Evolutionary conservation across 1,140 invertebrate species (phyloP), one percentile per base, ranked within the genome.

Genomic region (Zaprionus kolodkinae): DNA sequence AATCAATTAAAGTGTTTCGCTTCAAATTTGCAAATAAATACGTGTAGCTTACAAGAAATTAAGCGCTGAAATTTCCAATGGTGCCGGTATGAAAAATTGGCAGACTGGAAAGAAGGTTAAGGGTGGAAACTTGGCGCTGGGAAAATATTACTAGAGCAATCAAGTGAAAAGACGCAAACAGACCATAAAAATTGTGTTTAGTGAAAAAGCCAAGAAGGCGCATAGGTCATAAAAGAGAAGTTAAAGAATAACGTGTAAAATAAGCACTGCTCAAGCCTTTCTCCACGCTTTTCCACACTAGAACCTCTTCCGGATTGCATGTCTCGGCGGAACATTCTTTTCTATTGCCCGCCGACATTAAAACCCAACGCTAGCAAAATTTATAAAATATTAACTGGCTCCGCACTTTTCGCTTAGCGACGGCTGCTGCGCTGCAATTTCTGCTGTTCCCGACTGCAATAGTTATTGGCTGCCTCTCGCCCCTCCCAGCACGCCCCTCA

Each of bases 141-240:
- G 82, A 83, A 90, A 90, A 90, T 77, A 91, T 90, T 91, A 87
- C 87, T 78, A 91, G 83, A 87, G 82, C 82, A 90, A 86, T 91
- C 87, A 91, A 87, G 79, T 80, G 87, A 64, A 81, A 86, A 87
- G 87, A 90, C 87, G 82, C 82, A 86, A 90, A 80, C 82, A 90
- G 77, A 91, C 87, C 87, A 91, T 91, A 91, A 83, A 91, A 90
- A 78, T 78, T 82, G 74, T 83, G 82, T 79, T 82, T 79, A 87
- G 83, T 82, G 76, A 79, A 87, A 86, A 87, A 87, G 79, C 76
- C 84, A 64, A 74, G 76, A 79, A 87, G 82, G 83, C 83, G 69
- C 69, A 85, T 66, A 81, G 71, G 10, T 33, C 27, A 68, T 72
- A 80, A 73, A 78, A 68, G 66, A 76, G 66, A 48, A 73, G 55